Conservation (phyloP, 2,888 invertebrate species). For the Latheticus oryzae region DNA sequence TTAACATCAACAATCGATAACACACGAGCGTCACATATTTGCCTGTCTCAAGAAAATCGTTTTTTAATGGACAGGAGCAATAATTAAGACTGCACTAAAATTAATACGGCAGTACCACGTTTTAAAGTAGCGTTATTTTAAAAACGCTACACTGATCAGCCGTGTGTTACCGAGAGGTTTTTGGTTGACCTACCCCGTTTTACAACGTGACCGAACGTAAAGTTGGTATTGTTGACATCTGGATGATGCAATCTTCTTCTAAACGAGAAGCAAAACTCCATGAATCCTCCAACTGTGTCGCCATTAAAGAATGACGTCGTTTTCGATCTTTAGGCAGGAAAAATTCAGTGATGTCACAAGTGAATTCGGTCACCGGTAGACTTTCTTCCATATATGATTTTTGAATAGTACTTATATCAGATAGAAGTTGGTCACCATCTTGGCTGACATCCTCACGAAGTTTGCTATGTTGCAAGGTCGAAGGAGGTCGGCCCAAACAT, state of each 20-base stretch:
- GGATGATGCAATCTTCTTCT: slow-evolving; percentile 61
- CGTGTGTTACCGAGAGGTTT: slow-evolving; percentile 40
- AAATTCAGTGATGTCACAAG: slow-evolving; percentile 55
- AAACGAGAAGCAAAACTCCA: slow-evolving; percentile 68
- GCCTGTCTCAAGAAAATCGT: slow-evolving; percentile 16
- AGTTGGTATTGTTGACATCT: slow-evolving; percentile 59
- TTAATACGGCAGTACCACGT: slow-evolving; percentile 62
- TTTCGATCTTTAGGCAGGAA: slow-evolving; percentile 67
- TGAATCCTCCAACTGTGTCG: slow-evolving; percentile 41
- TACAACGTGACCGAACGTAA: slow-evolving; percentile 62
- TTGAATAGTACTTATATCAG: slow-evolving; percentile 70
- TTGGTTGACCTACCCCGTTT: slow-evolving; percentile 42
- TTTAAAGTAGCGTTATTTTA: slow-evolving; percentile 31
- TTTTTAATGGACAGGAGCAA: slow-evolving; percentile 13
- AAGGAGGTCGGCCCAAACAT: slow-evolving; percentile 55
- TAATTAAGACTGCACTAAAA: slow-evolving; percentile 60
- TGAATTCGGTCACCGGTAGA: slow-evolving; percentile 53
- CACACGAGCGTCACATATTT: slow-evolving; percentile 27
- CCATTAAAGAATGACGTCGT: slow-evolving; percentile 68
- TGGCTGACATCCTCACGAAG: slow-evolving; percentile 69
- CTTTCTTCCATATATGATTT: slow-evolving; percentile 65
- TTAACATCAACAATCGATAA: slow-evolving; percentile 26
- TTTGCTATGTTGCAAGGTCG: slow-evolving; percentile 50
- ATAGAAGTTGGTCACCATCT: slow-evolving; percentile 73
- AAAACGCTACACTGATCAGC: slow-evolving; percentile 24